Evolutionary conservation across 2,888 invertebrate genomes (phyloP).

Genomic region (Ophioninae sp.): DNA sequence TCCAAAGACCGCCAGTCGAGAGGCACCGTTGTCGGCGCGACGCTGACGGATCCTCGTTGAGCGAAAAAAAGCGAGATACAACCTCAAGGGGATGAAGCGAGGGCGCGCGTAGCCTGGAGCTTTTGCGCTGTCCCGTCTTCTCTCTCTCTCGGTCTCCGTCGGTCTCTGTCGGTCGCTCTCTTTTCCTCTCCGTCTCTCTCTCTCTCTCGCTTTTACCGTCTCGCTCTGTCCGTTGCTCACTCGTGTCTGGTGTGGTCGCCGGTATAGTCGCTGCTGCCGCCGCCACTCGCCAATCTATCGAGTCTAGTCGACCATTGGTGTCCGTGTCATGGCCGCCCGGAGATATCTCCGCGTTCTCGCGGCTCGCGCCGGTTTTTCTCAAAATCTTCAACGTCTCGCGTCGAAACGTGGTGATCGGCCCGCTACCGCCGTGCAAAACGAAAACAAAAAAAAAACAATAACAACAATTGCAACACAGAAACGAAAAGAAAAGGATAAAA

Average conservation of each 20-base stretch:
- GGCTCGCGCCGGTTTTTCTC: conserved; percentile 35
- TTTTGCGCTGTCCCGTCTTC: conserved; percentile 32
- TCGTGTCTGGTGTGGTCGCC: conserved; percentile 43
- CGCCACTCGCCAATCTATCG: conserved; percentile 59
- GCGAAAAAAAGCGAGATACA: conserved; percentile 27
- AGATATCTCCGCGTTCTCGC: conserved; percentile 50
- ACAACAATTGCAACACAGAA: background rate
- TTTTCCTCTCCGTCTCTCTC: conserved; percentile 34
- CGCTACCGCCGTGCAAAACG: background rate
- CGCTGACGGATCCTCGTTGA: conserved; percentile 19
- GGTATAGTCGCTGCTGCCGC: conserved; percentile 58
- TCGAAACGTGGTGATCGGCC: conserved; percentile 13
- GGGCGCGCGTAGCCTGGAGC: conserved; percentile 64
- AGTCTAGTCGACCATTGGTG: conserved; percentile 60
- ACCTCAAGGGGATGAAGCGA: conserved; percentile 49
- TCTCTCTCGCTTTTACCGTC: conserved; percentile 59
- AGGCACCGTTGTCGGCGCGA: conserved; percentile 27
- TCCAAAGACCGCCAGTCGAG: background rate
- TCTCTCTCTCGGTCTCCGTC: conserved; percentile 50
- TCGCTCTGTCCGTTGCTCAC: conserved; percentile 62
- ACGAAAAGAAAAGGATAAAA: background rate
- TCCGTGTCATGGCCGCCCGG: conserved; percentile 61
- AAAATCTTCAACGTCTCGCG: conserved; percentile 19
- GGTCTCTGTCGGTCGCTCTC: too few relatives aligned
- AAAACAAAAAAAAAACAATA: background rate